A percentile compares a stretch with the other conserved stretches of the same genome.
Conservation (phyloP, 2,888 invertebrate species). For the Dicyrtoma fusca region DNA sequence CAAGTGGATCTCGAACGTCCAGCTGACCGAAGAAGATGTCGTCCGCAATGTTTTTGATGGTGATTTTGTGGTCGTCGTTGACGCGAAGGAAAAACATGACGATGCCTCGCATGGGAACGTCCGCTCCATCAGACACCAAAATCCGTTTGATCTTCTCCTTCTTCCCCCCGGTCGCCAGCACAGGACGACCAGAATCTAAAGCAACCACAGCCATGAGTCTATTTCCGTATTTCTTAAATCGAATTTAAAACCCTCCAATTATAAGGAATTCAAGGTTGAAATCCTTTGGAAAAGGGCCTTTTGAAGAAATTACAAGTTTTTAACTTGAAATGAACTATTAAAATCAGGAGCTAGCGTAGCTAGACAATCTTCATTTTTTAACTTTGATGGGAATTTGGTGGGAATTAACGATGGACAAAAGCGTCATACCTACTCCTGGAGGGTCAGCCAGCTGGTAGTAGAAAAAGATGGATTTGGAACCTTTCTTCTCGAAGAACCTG, state of each 20-base stretch:
- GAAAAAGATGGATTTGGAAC: constrained; percentile 68
- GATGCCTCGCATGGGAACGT: constrained; percentile 66
- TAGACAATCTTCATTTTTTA: no score
- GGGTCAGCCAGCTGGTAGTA: constrained; percentile 70
- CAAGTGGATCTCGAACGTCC: constrained; percentile 58
- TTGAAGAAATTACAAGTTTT: no score
- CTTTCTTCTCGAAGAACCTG: constrained; percentile 68
- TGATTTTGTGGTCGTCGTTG: constrained; percentile 66
- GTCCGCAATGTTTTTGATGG: constrained; percentile 70
- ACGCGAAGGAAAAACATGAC: constrained; percentile 74
- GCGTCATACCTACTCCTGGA: constrained; percentile 70
- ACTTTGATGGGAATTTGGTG: no score
- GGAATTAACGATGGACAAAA: no score
- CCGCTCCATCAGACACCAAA: constrained; percentile 67
- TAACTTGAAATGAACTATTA: no score
- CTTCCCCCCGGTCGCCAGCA: constrained; percentile 40
- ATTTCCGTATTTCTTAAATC: no score
- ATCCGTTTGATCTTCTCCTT: constrained; percentile 57
- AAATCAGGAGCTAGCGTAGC: no score
- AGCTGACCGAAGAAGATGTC: constrained; percentile 61
- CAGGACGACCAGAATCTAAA: constrained; percentile 67
- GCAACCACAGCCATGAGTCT: no score
- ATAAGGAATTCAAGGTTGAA: no score
- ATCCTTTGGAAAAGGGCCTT: no score
- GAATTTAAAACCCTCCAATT: no score